A percentile compares a stretch with the other conserved stretches of the same genome.
phyloP scores from a whole-genome alignment of 1,140 invertebrate genomes.

The Atta texana region DNA sequence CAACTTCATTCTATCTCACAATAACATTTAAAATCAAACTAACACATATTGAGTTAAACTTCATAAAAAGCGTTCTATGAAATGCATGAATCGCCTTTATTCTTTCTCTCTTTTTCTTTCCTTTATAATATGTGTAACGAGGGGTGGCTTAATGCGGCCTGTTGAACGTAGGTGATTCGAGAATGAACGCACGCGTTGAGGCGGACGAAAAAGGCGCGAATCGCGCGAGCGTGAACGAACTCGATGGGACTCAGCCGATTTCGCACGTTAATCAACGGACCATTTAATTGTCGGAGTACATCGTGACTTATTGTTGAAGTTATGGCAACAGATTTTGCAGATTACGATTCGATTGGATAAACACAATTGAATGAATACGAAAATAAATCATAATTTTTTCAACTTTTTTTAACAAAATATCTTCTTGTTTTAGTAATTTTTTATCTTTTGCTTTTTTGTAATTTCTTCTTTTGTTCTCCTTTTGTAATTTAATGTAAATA shows the following conservation, averaged over 20 bases:
- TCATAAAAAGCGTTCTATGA: slow-evolving; percentile 4
- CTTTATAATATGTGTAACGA: slow-evolving; percentile 43
- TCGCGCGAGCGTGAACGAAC: slow-evolving; percentile 61
- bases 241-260: slow-evolving; percentile 59
- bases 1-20: neutral
- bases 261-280: slow-evolving; percentile 71
- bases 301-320: slow-evolving; percentile 27
- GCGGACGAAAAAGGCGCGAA: slow-evolving; percentile 54
- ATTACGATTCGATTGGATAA: slow-evolving; percentile 31
- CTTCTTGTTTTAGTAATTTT: no score
- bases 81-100: slow-evolving; percentile 15
- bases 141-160: slow-evolving; percentile 64
- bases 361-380: neutral
- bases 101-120: slow-evolving; percentile 32
- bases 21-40: neutral
- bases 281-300: slow-evolving; percentile 57
- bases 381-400: neutral
- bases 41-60: slow-evolving; percentile 1
- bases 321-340: slow-evolving; percentile 32
- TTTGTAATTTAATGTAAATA: neutral
- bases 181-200: slow-evolving; percentile 55
- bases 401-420: neutral
- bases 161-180: slow-evolving; percentile 65
- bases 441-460: no score
- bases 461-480: no score